Conservation (phyloP, 2,888 invertebrate species). For the Morinoia aosen region DNA sequence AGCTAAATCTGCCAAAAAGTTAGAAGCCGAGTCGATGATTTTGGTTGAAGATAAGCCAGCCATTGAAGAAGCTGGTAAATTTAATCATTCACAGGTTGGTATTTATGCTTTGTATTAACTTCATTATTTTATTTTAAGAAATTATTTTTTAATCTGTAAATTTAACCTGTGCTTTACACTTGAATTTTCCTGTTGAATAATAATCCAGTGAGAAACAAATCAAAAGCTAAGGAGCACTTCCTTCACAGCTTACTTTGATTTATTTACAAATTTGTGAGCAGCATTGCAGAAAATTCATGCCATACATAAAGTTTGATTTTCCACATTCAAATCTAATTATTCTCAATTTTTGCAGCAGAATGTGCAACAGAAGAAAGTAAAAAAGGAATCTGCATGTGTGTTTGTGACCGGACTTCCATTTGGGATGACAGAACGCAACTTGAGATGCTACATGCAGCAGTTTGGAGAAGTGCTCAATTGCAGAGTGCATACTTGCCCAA, state of each 20-base stretch:
- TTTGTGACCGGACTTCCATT: constrained; percentile 34
- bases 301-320: neutral
- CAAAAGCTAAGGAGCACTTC: neutral
- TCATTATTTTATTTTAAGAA: neutral
- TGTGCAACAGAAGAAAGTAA: neutral
- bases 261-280: neutral
- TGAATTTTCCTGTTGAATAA: neutral
- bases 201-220: neutral
- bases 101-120: neutral
- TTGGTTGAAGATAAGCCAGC: neutral
- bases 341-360: neutral
- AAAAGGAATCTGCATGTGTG: neutral
- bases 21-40: neutral
- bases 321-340: neutral
- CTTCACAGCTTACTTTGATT: neutral
- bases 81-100: neutral
- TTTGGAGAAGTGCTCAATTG: neutral
- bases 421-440: constrained; percentile 36
- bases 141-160: neutral
- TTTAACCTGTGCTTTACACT: neutral
- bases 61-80: neutral
- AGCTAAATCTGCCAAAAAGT: neutral
- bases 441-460: constrained; percentile 23
- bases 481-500: constrained; percentile 12
- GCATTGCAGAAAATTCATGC: neutral